Percentiles rank a stretch among this genome's conserved stretches.
phyloP scores from a whole-genome alignment of 1,140 invertebrate genomes.

The Drosophila punjabiensis region DNA sequence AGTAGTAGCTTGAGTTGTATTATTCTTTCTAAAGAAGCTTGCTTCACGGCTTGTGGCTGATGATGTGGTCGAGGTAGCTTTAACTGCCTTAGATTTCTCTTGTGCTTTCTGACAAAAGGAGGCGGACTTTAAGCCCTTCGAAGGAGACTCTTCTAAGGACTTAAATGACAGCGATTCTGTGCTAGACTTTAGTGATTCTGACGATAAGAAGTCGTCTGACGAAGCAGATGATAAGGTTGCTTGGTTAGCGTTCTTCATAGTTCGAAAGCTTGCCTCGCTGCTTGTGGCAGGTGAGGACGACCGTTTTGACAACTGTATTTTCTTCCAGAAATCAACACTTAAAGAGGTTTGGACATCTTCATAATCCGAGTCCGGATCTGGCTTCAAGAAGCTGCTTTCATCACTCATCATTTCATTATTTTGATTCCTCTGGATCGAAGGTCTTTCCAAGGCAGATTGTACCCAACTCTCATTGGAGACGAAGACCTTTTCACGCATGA shows the following conservation, averaged over 20 bases:
- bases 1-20: too few species aligned
- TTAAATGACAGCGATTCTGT: not conserved
- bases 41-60: not conserved
- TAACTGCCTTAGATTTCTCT: not conserved
- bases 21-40: not conserved
- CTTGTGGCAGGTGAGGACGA: not conserved
- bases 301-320: not conserved
- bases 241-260: not conserved
- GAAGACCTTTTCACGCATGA: not conserved
- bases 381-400: not conserved
- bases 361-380: not conserved
- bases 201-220: not conserved
- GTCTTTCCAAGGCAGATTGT: not conserved
- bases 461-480: not conserved
- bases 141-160: not conserved
- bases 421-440: not conserved
- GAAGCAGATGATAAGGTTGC: not conserved
- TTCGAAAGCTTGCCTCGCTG: not conserved
- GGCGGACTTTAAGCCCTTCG: not conserved
- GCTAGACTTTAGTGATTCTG: not conserved
- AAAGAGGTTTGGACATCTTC: not conserved
- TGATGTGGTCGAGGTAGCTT: not conserved
- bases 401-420: not conserved
- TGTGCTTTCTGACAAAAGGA: not conserved
- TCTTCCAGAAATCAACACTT: too few species aligned